Conservation (phyloP, 1,140 invertebrate genomes). For the Nilaparvata lugens region DNA sequence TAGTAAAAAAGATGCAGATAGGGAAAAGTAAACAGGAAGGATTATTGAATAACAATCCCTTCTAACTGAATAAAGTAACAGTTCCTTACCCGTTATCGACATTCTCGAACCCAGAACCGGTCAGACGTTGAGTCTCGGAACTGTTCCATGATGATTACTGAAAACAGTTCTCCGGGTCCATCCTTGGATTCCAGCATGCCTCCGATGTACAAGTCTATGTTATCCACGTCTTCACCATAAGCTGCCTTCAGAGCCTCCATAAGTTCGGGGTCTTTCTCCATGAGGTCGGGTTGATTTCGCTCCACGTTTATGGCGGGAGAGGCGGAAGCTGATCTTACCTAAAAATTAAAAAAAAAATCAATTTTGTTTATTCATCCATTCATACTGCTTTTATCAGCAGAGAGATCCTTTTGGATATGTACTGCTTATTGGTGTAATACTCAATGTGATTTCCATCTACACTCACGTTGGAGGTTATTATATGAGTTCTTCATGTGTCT, state of each 20-base stretch:
- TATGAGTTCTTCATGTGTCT: no score
- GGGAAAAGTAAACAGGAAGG: no score
- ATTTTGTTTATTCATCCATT: no score
- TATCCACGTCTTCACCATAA: slow-evolving; percentile 72
- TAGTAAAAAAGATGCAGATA: no score
- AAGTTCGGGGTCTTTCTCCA: slow-evolving; percentile 66
- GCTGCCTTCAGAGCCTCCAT: slow-evolving; percentile 60
- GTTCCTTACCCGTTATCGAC: slow-evolving; percentile 69
- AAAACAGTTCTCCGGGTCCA: slow-evolving; percentile 86
- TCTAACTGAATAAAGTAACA: neutral
- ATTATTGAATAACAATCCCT: no score
- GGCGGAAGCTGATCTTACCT: slow-evolving; percentile 48
- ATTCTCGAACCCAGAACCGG: slow-evolving; percentile 99
- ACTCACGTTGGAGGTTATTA: no score
- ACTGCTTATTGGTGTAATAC: no score
- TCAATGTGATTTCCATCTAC: no score
- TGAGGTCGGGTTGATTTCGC: slow-evolving; percentile 75
- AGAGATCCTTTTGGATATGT: no score
- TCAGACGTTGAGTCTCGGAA: slow-evolving; percentile 89
- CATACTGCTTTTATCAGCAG: no score
- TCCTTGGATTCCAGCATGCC: slow-evolving; percentile 92
- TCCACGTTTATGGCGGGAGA: slow-evolving; percentile 56
- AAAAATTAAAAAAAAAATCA: slow-evolving; percentile 15
- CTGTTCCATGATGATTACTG: slow-evolving; percentile 86
- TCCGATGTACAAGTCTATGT: slow-evolving; percentile 95